Conservation (phyloP, 1,140 invertebrate genomes). For the Calycopis cecrops region DNA sequence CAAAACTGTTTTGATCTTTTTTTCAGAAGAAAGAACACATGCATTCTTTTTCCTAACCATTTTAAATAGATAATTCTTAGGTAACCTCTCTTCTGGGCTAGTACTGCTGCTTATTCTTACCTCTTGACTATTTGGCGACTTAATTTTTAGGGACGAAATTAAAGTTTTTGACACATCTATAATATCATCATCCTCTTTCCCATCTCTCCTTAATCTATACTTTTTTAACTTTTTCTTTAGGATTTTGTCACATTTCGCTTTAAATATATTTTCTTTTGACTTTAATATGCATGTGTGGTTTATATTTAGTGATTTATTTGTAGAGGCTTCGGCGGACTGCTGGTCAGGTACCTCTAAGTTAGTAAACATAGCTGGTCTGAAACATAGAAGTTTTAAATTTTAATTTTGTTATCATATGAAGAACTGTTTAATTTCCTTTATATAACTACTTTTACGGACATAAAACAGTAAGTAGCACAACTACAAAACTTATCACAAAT, state of each 20-base stretch:
- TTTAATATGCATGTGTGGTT: slow-evolving; percentile 34
- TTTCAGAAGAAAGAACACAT: slow-evolving; percentile 1
- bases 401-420: background rate
- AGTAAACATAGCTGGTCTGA: slow-evolving; percentile 36
- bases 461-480: too few relatives aligned
- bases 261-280: slow-evolving; percentile 45
- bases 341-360: slow-evolving; percentile 18
- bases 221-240: slow-evolving; percentile 58
- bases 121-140: slow-evolving; percentile 39
- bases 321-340: slow-evolving; percentile 14
- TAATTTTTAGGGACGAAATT: slow-evolving; percentile 41
- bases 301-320: slow-evolving; percentile 21
- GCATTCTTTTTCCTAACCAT: slow-evolving; percentile 45
- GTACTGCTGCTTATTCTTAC: slow-evolving; percentile 17
- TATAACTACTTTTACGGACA: too few relatives aligned
- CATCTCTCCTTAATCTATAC: slow-evolving; percentile 58
- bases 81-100: slow-evolving; percentile 28
- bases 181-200: slow-evolving; percentile 56
- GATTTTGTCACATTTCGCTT: slow-evolving; percentile 41
- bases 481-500: background rate
- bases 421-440: too few relatives aligned
- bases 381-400: slow-evolving; percentile 7
- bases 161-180: slow-evolving; percentile 56
- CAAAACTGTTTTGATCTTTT: background rate
- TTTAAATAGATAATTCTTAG: slow-evolving; percentile 54